Conservation (phyloP, 2,888 invertebrate species). For the Ophonus ardosiacus region DNA sequence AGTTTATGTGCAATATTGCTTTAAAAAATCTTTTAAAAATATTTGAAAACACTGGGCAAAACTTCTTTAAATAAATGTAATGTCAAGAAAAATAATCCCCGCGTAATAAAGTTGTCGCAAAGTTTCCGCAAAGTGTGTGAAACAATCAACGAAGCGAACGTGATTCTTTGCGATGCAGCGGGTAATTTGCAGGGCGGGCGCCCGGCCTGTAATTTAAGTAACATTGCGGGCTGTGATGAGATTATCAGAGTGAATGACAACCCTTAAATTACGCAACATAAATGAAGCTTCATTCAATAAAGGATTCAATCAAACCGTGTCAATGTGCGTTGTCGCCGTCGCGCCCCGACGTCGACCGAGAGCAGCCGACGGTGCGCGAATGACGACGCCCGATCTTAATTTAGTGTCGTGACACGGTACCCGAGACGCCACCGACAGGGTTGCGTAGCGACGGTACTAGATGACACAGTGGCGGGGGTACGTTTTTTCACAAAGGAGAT, state of each 20-base stretch:
- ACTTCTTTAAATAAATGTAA: too few relatives aligned
- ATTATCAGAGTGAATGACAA: slow-evolving; percentile 63
- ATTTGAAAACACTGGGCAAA: too few relatives aligned
- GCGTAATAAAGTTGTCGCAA: too few relatives aligned
- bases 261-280: slow-evolving; percentile 64
- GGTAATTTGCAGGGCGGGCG: background rate
- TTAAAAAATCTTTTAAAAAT: too few relatives aligned
- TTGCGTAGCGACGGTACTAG: slow-evolving; percentile 55
- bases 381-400: slow-evolving; percentile 62
- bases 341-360: slow-evolving; percentile 18
- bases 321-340: slow-evolving; percentile 57
- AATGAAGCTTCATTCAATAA: slow-evolving; percentile 64
- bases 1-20: too few relatives aligned
- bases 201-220: slow-evolving; percentile 53
- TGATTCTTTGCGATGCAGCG: slow-evolving; percentile 28
- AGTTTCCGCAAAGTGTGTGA: background rate
- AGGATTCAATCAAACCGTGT: slow-evolving; percentile 62
- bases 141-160: slow-evolving; percentile 5
- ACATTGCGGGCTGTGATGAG: slow-evolving; percentile 60
- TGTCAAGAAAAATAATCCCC: too few relatives aligned
- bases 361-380: slow-evolving; percentile 33
- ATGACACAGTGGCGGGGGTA: slow-evolving; percentile 29
- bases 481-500: background rate
- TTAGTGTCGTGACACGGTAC: slow-evolving; percentile 62
- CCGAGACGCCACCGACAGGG: slow-evolving; percentile 56